Base-by-base conservation (phyloP, 2,797 vertebrate genomes). In the Cyprinella venusta region DNA sequence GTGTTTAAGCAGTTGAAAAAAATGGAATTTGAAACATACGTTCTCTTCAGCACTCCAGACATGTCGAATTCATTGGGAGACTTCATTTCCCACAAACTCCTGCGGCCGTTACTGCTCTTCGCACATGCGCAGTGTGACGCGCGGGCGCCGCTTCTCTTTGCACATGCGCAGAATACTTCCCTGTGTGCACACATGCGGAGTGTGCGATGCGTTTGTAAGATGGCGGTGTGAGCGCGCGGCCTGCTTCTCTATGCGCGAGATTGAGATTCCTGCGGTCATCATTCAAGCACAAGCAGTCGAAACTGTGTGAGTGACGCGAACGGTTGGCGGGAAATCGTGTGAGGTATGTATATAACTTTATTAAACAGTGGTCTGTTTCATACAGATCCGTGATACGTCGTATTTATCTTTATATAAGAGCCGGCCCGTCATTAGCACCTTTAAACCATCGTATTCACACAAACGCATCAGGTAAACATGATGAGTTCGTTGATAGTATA, bases 161-260 rank as follows among this genome's bases (percentile, higher is more conserved):
- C 3, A 15, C n/a, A 18, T 26, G 48, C 36, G 45, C 2, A 24
- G 45, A 16, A 6, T 6, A 45, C 56, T 0, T 1, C 65, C 8
- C 26, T 24, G 1, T 74, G 88, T 75, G 88, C 91, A 88, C 93
- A 89, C 26, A n/a, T 87, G 89, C 89, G 89, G 63, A 61, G 5
- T 75, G 50, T 87, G 87, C 1, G 68, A 76, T 8, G 5, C 61
- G 89, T 89, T 87, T 92, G 90, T 93, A 92, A 95, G 93, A 95
- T 95, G 95, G 94, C 92, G 93, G 92, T 84, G 87, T 94, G 88
- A 94, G 79, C 26, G 74, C 80, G 59, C 48, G 86, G 36, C 82
- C 87, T 74, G 80, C 7, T 67, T 3, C 63, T 67, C 5, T 54
- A 21, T 36, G 63, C 12, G n/a, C n/a, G 63, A 68, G 81, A 50